phyloP scores from a whole-genome alignment of 2,888 invertebrate genomes.

The Plemyria rubiginata region DNA sequence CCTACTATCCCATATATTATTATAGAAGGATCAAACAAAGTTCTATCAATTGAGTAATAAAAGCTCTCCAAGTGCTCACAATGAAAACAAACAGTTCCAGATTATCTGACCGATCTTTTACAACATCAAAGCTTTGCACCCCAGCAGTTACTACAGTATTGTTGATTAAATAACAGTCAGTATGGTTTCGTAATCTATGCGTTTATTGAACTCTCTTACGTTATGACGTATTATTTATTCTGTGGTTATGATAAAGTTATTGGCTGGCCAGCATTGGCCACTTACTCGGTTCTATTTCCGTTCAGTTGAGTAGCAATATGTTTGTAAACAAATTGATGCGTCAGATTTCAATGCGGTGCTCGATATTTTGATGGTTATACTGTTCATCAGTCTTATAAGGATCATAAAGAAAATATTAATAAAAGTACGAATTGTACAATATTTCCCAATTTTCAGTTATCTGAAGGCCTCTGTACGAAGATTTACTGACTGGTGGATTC shows the following conservation, averaged over 20 bases:
- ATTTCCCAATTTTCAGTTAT: neutral
- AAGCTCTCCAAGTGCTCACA: conserved; percentile 13
- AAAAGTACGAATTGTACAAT: neutral
- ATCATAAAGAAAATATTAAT: neutral
- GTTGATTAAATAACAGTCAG: conserved; percentile 10
- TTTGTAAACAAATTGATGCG: conserved; percentile 42
- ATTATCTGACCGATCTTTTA: conserved; percentile 3
- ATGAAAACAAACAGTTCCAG: conserved; percentile 13
- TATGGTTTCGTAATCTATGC: conserved; percentile 28
- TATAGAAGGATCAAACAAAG: neutral
- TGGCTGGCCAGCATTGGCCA: conserved; percentile 43
- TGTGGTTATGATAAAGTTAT: conserved; percentile 38
- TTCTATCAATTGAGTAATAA: conserved; percentile 8
- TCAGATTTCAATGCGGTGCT: conserved; percentile 8
- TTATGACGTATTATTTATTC: conserved; percentile 22
- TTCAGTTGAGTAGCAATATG: conserved; percentile 35
- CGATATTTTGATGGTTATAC: conserved; percentile 6
- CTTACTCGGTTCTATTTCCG: conserved; percentile 39
- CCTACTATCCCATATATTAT: neutral
- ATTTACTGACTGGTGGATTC: neutral
- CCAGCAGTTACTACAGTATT: conserved; percentile 12
- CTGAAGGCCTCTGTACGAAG: neutral
- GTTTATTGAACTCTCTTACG: conserved; percentile 42
- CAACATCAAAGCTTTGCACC: conserved; percentile 32
- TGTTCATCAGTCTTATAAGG: neutral